Percentiles rank a stretch among this genome's conserved stretches.
Conservation (phyloP, 2,888 invertebrate genomes). For the Agrotis exclamationis region DNA sequence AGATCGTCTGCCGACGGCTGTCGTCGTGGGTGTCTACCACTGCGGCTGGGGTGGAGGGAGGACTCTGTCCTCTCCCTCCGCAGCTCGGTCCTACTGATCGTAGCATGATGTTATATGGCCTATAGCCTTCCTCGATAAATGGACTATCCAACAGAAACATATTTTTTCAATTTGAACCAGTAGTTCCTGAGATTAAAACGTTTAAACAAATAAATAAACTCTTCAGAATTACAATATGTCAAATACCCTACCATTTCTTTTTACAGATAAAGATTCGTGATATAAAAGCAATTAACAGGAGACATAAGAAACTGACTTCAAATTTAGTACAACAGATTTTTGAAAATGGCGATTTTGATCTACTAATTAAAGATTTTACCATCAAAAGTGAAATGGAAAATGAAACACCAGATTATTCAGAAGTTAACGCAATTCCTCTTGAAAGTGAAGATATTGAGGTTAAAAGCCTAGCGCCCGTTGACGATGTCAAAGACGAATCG, state of each 20-base stretch:
- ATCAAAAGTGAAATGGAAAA: conserved; percentile 47
- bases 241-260: neutral
- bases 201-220: no score
- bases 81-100: no score
- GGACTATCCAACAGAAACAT: no score
- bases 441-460: conserved; percentile 26
- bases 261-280: conserved; percentile 79
- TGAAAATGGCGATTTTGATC: conserved; percentile 72
- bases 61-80: no score
- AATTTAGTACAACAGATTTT: conserved; percentile 69
- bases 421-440: neutral
- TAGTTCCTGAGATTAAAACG: no score
- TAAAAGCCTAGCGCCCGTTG: conserved; percentile 45
- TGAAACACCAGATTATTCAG: conserved; percentile 39
- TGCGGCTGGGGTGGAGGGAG: no score
- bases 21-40: no score
- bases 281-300: conserved; percentile 76
- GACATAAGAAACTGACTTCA: conserved; percentile 68
- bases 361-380: conserved; percentile 65
- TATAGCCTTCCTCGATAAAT: no score
- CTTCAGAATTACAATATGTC: no score
- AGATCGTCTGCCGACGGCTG: no score
- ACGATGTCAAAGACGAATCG: conserved; percentile 74
- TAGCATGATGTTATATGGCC: no score
- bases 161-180: no score